These are phyloP conservation scores for Struthidea cinerea DNA, from an alignment of 2,113 vertebrate species.

Conservation along the genomic window DNA sequence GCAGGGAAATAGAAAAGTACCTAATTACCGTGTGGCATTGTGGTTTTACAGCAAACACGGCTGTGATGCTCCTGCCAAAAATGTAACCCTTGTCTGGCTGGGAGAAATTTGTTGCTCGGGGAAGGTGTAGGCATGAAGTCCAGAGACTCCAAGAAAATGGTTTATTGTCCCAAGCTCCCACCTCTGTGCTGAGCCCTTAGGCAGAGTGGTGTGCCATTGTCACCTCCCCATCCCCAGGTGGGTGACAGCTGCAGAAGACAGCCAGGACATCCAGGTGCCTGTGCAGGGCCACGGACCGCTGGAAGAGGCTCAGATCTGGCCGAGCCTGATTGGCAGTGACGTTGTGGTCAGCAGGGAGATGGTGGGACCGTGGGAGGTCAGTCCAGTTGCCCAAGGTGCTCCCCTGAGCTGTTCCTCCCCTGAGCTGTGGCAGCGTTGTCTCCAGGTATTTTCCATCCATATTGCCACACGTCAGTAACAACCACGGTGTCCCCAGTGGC, in stretches of 20 bases:
- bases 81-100: not conserved
- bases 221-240: not conserved
- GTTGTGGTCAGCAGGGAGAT: not conserved
- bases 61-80: not conserved
- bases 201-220: not conserved
- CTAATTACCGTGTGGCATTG: not conserved
- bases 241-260: not conserved
- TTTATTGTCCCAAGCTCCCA: not conserved
- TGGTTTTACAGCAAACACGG: not conserved
- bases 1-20: not conserved
- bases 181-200: not conserved
- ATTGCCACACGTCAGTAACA: not conserved
- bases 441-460: fast-evolving
- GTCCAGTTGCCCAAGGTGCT: not conserved
- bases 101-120: not conserved
- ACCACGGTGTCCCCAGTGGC: not conserved
- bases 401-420: not conserved
- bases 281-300: not conserved
- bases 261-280: not conserved
- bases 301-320: not conserved
- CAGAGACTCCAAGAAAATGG: not conserved
- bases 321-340: fast-evolving
- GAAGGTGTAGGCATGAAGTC: not conserved
- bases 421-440: not conserved
- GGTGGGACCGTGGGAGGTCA: fast-evolving